Base-by-base conservation (phyloP, 2,113 vertebrate species). In the Oryzias curvinotus region DNA sequence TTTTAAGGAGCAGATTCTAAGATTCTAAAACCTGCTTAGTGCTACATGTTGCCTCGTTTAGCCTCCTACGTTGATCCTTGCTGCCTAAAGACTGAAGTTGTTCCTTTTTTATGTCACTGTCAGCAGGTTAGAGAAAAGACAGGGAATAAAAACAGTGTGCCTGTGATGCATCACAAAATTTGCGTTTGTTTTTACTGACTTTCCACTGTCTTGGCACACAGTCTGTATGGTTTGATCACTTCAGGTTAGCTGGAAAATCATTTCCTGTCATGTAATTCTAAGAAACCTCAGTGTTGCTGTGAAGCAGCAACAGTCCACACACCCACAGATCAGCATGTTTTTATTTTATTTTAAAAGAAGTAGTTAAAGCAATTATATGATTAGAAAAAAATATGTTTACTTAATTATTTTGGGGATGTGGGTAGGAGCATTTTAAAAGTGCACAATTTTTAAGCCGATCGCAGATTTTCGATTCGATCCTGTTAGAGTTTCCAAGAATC, bases 61-160 rank as follows among this genome's bases (percentile, higher is more conserved):
- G 2, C 52, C 19, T 69, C 53, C 57, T 50, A 66, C 48, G 47
- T 49, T 17, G 58, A 70, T 57, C 51, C 48, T 28, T n/a, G 65
- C 46, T 68, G 55, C n/a, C 36, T 42, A 16, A 30, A 28, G 2
- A 61, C 43, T 28, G 55, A 23, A 23, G 21, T 57, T 49, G 50
- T 44, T 48, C 50, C 61, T 53, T 65, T 68, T 78, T 26, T 58
- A 44, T 26, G 36, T 17, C 17, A 57, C 54, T 78, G 65, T 71
- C 68, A 71, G 65, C 14, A 42, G 59, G 47, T 52, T 42, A 43
- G 57, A 61, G 55, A 63, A 23, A 68, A 68, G 23, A 50, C 42
- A 23, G 69, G 57, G 52, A 14, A 65, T 60, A 13, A 44, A 62
- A 17, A 41, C 7, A 48, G 54, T 57, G 48, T 12, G 12, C 14